phyloP scores from a whole-genome alignment of 2,113 vertebrate genomes.

The Hystrix cristata region DNA sequence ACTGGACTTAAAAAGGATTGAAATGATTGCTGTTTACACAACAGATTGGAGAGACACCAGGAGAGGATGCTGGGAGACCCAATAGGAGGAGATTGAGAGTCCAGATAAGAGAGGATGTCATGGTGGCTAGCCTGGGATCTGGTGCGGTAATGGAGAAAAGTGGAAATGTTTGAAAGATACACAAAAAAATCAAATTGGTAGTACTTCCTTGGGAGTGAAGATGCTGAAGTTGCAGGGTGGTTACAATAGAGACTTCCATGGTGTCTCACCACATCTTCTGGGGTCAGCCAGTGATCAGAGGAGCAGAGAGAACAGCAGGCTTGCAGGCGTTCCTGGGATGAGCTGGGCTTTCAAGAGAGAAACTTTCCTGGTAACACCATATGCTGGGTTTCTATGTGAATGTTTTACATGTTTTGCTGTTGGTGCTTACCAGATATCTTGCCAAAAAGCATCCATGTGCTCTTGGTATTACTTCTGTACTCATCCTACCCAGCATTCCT shows the following conservation, averaged over 20 bases:
- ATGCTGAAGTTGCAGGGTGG: background rate
- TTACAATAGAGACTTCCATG: background rate
- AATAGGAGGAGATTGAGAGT: background rate
- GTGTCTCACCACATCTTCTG: background rate
- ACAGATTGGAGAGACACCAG: background rate
- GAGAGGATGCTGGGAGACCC: background rate
- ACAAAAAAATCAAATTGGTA: background rate
- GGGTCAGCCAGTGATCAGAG: background rate
- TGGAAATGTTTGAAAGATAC: background rate
- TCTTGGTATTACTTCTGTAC: background rate
- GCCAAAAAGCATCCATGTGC: background rate
- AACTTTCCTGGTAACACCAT: background rate
- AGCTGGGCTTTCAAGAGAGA: background rate
- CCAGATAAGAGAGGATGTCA: background rate
- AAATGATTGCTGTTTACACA: slow-evolving; percentile 9
- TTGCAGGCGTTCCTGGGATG: background rate
- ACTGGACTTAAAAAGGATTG: background rate
- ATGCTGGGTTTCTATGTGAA: background rate
- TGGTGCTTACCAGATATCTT: background rate
- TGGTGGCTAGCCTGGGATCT: background rate
- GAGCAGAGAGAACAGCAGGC: background rate
- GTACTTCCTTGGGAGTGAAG: background rate
- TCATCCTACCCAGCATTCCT: background rate
- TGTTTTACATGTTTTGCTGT: background rate
- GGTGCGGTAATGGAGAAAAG: background rate